Percentiles rank a stretch among this genome's conserved stretches.
These are phyloP conservation scores for Porphyrio hochstetteri DNA, from an alignment of 2,113 vertebrate species.

Conservation along the genomic window DNA sequence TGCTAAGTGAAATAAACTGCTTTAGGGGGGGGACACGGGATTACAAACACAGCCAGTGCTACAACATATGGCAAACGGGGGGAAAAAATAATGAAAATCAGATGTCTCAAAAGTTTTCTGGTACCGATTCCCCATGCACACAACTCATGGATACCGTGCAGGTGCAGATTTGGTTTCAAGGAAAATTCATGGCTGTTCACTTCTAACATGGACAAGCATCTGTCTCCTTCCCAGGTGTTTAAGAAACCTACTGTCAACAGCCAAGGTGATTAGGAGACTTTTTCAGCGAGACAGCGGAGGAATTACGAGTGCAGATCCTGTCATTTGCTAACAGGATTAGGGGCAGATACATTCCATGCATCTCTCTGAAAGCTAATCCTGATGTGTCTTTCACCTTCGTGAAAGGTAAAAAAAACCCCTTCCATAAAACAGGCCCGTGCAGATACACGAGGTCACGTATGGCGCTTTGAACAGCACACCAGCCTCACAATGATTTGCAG, in stretches of 20 bases:
- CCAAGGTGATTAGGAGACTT: conserved; percentile 21
- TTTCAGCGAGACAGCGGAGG: not conserved
- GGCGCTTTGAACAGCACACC: not conserved
- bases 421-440: not conserved
- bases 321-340: conserved; percentile 48
- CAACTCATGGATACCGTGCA: not conserved
- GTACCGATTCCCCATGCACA: not conserved
- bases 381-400: not conserved
- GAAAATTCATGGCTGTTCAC: not conserved
- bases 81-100: conserved; percentile 2
- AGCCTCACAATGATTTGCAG: not conserved
- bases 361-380: not conserved
- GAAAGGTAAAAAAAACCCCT: not conserved
- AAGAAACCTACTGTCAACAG: conserved; percentile 34
- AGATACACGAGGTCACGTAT: not conserved
- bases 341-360: conserved; percentile 10
- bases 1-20: conserved; percentile 43
- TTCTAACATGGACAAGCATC: conserved; percentile 47
- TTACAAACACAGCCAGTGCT: not conserved
- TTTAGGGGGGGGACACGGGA: not conserved
- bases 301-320: not conserved
- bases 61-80: not conserved
- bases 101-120: conserved; percentile 18
- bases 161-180: conserved; percentile 16
- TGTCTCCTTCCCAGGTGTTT: conserved; percentile 37